Conservation (phyloP, 2,888 invertebrate genomes). For the Pollenia angustigena region DNA sequence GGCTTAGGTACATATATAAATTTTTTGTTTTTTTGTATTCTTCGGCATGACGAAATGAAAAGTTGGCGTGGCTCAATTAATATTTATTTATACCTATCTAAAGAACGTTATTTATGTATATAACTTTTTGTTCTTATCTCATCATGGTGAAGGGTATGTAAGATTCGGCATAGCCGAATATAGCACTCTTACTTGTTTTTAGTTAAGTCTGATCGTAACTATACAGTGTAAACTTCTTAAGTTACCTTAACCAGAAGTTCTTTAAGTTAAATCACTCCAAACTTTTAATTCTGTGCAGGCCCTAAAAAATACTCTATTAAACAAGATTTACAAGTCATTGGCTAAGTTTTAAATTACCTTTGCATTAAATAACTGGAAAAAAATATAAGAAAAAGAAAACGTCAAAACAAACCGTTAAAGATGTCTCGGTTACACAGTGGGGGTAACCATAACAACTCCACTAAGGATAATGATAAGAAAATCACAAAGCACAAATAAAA, state of each 20-base stretch:
- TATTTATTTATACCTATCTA: no score
- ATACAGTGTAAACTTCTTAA: not conserved
- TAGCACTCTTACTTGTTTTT: no score
- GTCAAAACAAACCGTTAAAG: slow-evolving; percentile 42
- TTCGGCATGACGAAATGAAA: no score
- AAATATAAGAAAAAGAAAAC: not conserved
- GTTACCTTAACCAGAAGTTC: not conserved
- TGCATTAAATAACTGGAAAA: not conserved
- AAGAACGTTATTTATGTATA: no score
- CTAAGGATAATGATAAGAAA: slow-evolving; percentile 50
- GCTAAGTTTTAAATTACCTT: slow-evolving; percentile 18
- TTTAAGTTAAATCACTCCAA: not conserved
- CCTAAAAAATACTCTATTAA: slow-evolving; percentile 1
- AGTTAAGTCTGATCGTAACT: no score
- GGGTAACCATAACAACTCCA: slow-evolving; percentile 15
- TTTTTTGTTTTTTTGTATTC: no score
- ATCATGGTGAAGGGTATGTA: no score
- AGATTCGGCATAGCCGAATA: no score
- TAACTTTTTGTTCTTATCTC: no score
- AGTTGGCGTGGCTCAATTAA: no score
- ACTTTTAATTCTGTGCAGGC: not conserved
- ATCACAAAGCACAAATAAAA: slow-evolving; percentile 26
- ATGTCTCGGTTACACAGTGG: slow-evolving; percentile 19
- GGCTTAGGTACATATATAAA: no score
- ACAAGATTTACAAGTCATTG: slow-evolving; percentile 32